Evolutionary conservation across 2,797 vertebrate species (phyloP), one percentile per base, ranked within the genome.

Genomic region (Tarsius wallacei): DNA sequence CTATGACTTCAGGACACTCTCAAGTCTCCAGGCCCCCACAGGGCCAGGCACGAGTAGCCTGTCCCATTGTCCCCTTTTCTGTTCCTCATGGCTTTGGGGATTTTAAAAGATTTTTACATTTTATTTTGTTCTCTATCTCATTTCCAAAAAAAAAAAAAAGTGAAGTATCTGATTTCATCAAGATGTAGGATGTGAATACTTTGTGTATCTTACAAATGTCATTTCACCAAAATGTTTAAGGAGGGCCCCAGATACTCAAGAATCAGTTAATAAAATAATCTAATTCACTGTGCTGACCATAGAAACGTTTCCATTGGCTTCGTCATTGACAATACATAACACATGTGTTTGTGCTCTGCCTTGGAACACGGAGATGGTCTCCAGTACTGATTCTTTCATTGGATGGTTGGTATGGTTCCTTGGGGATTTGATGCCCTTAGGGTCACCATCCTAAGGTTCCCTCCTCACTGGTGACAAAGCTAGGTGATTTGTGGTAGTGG

Each of bases 191-290:
- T 53, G 28, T 28, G 84, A 61, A 57, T 59, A 26, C n/a, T 82
- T 66, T 16, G 47, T 36, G 15, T 51, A 14, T 51, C 53, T 87
- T 57, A 74, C 42, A 89, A 77, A 73, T 81, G 61, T 92, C 90
- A 80, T 59, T 96, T 94, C 7, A 51, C 59, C 68, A 81, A 63
- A 93, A 66, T 80, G 42, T 28, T 84, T 36, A 26, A 66, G 47
- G 68, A 90, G n/a, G 82, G 22, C 24, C 86, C 71, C 55, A 61
- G 64, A 80, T 49, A 13, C 55, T 93, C 61, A 36, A 87, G 22
- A 76, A 24, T 63, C 94, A 64, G 74, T 89, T 80, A 55, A 91
- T 86, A 57, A 64, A 87, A 81, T 66, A 55, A 78, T 87, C 51
- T 47, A 15, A 93, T 82, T 95, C 68, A 9, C 81, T 73, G 71